Evolutionary conservation across 2,113 vertebrate species (phyloP), one percentile per base, ranked within the genome.

Genomic region (Myrmecophaga tridactyla): DNA sequence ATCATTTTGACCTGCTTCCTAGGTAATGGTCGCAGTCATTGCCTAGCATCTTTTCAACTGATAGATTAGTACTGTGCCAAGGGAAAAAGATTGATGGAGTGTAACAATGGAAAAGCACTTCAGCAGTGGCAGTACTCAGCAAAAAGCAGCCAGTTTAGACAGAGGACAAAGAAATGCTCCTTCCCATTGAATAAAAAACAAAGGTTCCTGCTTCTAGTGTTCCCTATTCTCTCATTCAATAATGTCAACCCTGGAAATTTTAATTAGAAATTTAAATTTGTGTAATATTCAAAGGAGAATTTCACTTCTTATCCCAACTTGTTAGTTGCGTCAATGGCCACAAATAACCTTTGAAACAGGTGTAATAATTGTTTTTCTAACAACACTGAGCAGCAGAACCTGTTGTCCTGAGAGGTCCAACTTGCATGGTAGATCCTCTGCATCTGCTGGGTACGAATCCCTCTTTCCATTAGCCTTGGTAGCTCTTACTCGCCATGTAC

Each of bases 41-140:
- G 77, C 17, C 17, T 56, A 43, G 60, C 3, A 7, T 41, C 65
- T 89, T 93, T 94, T 93, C 92, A 58, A 11, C 72, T 92, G 48
- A 85, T 72, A 73, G 93, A 87, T 90, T 76, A 92, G 86, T 41
- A 18, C 41, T 31, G 62, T 80, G 48, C 89, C 75, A 43, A 73
- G 86, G 56, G 41, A 73, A 89, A 83, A 62, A 2, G 10, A 89
- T 3, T 63, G 62, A 83, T 77, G 76, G 41, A 82, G 23, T 29
- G 0, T 48, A 76, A 89, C 89, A 90, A 31, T 87, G 81, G 43
- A 92, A 92, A 86, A 85, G n/a, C 89, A 73, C 56, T 81, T 94
- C 5, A 20, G 63, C 36, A 36, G 36, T 34, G 31, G 65, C n/a
- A 86, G 21, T 1, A 29, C 89, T 82, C 63, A 43, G 78, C 76